Conservation (phyloP, 1,140 invertebrate genomes). For the Drosophila nasuta region DNA sequence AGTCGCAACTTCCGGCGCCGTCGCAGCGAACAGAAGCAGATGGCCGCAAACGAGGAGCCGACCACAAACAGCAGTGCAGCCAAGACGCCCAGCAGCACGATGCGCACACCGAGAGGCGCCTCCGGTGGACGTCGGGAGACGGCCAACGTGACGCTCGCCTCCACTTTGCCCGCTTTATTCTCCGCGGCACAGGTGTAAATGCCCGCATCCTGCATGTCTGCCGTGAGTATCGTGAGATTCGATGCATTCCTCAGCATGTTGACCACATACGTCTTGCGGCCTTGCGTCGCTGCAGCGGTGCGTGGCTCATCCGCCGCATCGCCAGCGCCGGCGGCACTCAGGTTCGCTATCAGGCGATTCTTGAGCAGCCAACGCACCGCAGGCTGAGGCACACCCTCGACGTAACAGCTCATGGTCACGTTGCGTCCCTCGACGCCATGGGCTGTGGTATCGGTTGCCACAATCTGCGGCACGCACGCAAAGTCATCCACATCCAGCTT, state of each 20-base stretch:
- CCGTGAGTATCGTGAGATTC: constrained; percentile 89
- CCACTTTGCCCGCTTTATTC: constrained; percentile 90
- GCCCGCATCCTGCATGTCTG: constrained; percentile 90
- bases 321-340: constrained; percentile 65
- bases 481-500: constrained; percentile 91
- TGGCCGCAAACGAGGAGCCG: constrained; percentile 87
- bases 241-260: constrained; percentile 86
- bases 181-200: constrained; percentile 91
- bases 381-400: constrained; percentile 89
- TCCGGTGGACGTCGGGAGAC: constrained; percentile 86
- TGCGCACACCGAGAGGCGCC: constrained; percentile 85
- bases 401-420: constrained; percentile 90
- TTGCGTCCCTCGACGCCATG: constrained; percentile 89
- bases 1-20: constrained; percentile 82
- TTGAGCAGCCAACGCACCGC: constrained; percentile 86
- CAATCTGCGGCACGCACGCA: constrained; percentile 90
- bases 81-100: constrained; percentile 86
- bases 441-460: constrained; percentile 86
- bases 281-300: constrained; percentile 78
- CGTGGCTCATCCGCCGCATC: constrained; percentile 57
- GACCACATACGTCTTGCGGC: constrained; percentile 86
- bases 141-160: constrained; percentile 89
- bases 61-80: constrained; percentile 87
- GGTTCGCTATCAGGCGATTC: constrained; percentile 80
- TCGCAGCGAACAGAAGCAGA: constrained; percentile 87